These are phyloP conservation scores for Misgurnus anguillicaudatus DNA, from an alignment of 2,113 vertebrate genomes.

Conservation along the genomic window DNA sequence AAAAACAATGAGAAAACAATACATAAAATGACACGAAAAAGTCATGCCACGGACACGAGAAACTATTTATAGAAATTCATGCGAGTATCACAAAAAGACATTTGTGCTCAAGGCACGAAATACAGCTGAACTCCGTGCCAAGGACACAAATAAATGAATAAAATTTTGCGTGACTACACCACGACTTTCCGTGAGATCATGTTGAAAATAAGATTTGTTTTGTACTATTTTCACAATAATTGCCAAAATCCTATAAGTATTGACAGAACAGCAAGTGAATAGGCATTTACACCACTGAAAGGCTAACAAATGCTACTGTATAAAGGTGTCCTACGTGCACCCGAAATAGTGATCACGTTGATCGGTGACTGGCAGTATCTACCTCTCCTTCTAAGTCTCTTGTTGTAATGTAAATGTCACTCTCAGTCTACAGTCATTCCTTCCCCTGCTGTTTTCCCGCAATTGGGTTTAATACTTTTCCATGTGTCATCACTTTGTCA, in stretches of 20 bases:
- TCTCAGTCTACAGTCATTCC: background rate
- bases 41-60: no score
- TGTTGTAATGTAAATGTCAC: constrained; percentile 27
- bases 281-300: background rate
- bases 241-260: background rate
- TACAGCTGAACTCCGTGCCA: no score
- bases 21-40: no score
- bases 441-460: constrained; percentile 35
- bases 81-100: no score
- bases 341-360: background rate
- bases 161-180: no score
- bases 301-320: background rate
- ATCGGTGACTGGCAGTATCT: background rate
- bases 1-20: no score
- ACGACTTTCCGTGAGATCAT: no score
- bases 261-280: background rate
- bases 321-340: background rate
- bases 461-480: constrained; percentile 40
- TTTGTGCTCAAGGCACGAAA: no score
- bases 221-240: background rate
- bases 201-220: no score
- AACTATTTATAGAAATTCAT: no score
- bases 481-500: constrained; percentile 48
- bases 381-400: constrained; percentile 23
- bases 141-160: no score